A percentile compares a stretch with the other conserved stretches of the same genome.
These are phyloP conservation scores for Drosophila mayri DNA, from an alignment of 1,140 invertebrate genomes.

Conservation along the genomic window DNA sequence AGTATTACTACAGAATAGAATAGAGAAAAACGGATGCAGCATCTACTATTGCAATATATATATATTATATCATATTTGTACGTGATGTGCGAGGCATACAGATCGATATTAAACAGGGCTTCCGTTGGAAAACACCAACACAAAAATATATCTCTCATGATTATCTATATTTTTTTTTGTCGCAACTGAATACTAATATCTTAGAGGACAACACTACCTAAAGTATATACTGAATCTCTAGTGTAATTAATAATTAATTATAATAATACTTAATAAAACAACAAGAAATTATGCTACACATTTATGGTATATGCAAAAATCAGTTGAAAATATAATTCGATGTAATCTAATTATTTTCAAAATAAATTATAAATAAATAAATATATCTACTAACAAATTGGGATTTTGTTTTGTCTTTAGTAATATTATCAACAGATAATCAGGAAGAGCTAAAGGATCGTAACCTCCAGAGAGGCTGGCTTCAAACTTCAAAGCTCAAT, in stretches of 20 bases:
- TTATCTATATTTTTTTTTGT: constrained; percentile 34
- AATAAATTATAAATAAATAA: constrained; percentile 46
- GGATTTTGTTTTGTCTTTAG: not conserved
- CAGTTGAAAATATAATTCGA: constrained; percentile 15
- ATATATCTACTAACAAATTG: constrained; percentile 48
- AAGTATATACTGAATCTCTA: constrained; percentile 39
- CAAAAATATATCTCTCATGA: constrained; percentile 12
- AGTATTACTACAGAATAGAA: constrained; percentile 64
- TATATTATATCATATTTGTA: constrained; percentile 6
- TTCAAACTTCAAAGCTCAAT: too few relatives aligned
- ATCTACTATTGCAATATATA: not conserved
- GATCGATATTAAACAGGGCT: constrained; percentile 26
- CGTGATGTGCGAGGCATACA: constrained; percentile 7
- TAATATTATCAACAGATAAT: too few relatives aligned
- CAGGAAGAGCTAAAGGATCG: too few relatives aligned
- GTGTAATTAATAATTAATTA: constrained; percentile 28
- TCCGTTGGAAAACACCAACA: constrained; percentile 5
- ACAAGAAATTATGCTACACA: constrained; percentile 16
- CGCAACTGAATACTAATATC: constrained; percentile 58
- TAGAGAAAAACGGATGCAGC: constrained; percentile 12
- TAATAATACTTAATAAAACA: constrained; percentile 12
- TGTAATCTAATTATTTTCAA: constrained; percentile 21
- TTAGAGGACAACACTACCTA: constrained; percentile 38
- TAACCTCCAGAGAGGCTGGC: too few relatives aligned
- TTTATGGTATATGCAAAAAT: not conserved